These are phyloP conservation scores for Vidua chalybeata DNA, from an alignment of 2,113 vertebrate genomes.

Conservation along the genomic window DNA sequence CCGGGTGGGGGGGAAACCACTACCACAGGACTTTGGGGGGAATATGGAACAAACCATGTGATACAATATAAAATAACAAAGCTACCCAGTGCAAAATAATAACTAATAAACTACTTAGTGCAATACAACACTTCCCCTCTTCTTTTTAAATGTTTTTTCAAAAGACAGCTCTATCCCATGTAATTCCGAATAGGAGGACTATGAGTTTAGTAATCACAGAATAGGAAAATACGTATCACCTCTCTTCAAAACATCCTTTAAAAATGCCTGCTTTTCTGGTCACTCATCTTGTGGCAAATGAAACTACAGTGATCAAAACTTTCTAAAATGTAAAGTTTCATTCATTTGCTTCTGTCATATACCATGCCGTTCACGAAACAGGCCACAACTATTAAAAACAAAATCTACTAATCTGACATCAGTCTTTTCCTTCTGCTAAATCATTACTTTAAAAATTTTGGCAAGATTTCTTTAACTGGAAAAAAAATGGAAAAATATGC, in stretches of 20 bases:
- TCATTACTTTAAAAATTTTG: constrained; percentile 46
- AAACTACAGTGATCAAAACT: background rate
- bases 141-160: background rate
- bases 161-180: background rate
- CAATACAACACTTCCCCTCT: background rate
- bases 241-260: background rate
- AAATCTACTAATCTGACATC: background rate
- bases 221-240: background rate
- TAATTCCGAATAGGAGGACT: background rate
- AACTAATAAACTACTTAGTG: no score
- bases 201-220: background rate
- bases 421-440: constrained; percentile 39
- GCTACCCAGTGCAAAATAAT: no score
- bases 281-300: background rate
- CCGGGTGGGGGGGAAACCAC: no score
- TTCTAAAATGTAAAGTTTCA: background rate
- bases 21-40: no score
- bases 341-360: background rate
- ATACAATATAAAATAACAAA: no score
- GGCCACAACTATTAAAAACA: background rate
- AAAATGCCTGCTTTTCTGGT: background rate
- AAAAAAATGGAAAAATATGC: background rate
- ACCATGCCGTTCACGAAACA: background rate
- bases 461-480: constrained; percentile 71
- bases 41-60: no score